A percentile compares a stretch with the other conserved stretches of the same genome.
These are phyloP conservation scores for Amphipyra tragopoginis DNA, from an alignment of 2,888 invertebrate species.

Conservation along the genomic window DNA sequence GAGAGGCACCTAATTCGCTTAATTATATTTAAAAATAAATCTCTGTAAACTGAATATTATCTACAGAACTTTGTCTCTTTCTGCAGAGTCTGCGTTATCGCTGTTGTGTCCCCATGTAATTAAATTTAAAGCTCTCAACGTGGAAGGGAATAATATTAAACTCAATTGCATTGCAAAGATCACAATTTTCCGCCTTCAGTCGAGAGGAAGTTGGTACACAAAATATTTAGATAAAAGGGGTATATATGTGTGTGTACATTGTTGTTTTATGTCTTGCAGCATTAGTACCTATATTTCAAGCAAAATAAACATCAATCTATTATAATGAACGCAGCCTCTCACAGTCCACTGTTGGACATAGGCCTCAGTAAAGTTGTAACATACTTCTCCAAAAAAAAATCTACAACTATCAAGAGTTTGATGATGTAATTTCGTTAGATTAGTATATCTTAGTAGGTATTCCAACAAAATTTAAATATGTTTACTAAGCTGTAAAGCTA, in stretches of 20 bases:
- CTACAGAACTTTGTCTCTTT: constrained; percentile 57
- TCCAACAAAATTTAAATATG: not conserved
- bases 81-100: constrained; percentile 71
- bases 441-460: no score
- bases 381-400: not conserved
- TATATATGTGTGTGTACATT: constrained; percentile 12
- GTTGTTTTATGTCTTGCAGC: not conserved
- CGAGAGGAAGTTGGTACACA: constrained; percentile 64
- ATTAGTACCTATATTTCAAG: not conserved
- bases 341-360: no score
- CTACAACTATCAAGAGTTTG: not conserved
- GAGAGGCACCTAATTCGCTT: constrained; percentile 12
- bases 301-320: no score
- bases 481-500: not conserved
- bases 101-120: constrained; percentile 85
- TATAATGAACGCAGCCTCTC: no score
- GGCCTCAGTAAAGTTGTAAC: not conserved
- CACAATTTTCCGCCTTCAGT: constrained; percentile 78
- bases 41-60: constrained; percentile 32
- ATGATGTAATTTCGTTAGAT: no score
- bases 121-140: constrained; percentile 87
- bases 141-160: constrained; percentile 86
- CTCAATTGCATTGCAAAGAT: constrained; percentile 87
- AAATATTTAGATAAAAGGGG: constrained; percentile 53
- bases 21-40: constrained; percentile 27